phyloP scores from a whole-genome alignment of 2,888 invertebrate genomes.

The Chrysolina americana region DNA sequence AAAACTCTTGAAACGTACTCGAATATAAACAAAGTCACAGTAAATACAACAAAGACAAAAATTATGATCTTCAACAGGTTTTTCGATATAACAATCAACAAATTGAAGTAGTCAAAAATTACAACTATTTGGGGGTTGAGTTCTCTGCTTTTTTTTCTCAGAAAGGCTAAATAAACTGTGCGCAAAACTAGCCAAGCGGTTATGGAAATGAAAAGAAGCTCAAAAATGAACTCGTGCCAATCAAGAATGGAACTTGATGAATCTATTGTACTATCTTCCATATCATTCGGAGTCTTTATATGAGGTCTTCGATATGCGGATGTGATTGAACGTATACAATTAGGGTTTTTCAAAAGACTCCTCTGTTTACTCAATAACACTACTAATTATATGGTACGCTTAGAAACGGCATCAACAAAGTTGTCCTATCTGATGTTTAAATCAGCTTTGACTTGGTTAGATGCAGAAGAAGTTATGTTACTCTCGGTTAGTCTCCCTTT shows the following conservation, averaged over 20 bases:
- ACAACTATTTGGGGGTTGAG: background rate
- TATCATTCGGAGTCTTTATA: background rate
- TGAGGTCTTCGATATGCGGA: background rate
- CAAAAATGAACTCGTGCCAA: background rate
- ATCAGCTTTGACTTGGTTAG: background rate
- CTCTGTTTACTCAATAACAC: background rate
- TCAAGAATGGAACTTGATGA: background rate
- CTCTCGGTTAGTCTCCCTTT: background rate
- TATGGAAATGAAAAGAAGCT: background rate
- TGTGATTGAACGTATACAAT: background rate
- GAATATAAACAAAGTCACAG: background rate
- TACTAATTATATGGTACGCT: background rate
- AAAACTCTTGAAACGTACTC: constrained; percentile 5
- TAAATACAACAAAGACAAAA: background rate
- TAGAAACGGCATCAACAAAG: background rate
- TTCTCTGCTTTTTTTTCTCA: background rate
- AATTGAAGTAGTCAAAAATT: background rate
- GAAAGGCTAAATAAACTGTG: background rate
- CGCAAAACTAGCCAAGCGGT: background rate
- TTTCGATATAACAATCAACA: background rate
- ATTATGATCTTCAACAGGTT: background rate
- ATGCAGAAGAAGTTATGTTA: background rate
- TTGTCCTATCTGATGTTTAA: background rate
- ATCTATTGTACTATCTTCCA: background rate
- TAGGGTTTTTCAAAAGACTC: background rate